These are phyloP conservation scores for Ctena decussata DNA, from an alignment of 2,888 invertebrate genomes.

Conservation along the genomic window DNA sequence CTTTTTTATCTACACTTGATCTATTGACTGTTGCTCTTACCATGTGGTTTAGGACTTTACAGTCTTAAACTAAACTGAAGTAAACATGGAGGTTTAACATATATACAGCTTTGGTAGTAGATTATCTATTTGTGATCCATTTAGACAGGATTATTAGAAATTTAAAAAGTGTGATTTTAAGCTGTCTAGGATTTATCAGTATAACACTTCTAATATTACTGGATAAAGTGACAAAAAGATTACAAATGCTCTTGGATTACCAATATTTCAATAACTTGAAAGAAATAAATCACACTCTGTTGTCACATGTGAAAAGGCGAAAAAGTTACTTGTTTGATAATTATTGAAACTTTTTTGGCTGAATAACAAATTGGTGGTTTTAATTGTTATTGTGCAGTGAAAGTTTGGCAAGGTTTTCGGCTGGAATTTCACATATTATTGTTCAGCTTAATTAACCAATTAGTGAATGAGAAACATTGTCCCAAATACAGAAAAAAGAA, in stretches of 20 bases:
- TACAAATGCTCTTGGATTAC: not conserved
- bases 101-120: not conserved
- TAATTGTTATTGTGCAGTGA: not conserved
- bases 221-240: not conserved
- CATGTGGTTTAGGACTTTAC: not conserved
- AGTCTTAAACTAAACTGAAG: not conserved
- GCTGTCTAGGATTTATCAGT: not conserved
- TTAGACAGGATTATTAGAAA: not conserved
- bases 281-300: not conserved
- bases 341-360: conserved; percentile 3
- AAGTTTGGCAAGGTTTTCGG: not conserved
- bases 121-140: not conserved
- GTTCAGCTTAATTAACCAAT: conserved; percentile 2
- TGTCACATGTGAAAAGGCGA: not conserved
- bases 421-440: conserved; percentile 12
- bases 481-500: not conserved
- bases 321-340: not conserved
- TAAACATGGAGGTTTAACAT: not conserved
- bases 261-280: not conserved
- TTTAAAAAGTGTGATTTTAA: conserved; percentile 1
- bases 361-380: not conserved
- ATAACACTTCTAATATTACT: not conserved
- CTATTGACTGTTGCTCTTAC: not conserved
- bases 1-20: not conserved
- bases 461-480: not conserved